Base-by-base conservation (phyloP, 2,888 invertebrate genomes). In the Ischnus inquisitorius region DNA sequence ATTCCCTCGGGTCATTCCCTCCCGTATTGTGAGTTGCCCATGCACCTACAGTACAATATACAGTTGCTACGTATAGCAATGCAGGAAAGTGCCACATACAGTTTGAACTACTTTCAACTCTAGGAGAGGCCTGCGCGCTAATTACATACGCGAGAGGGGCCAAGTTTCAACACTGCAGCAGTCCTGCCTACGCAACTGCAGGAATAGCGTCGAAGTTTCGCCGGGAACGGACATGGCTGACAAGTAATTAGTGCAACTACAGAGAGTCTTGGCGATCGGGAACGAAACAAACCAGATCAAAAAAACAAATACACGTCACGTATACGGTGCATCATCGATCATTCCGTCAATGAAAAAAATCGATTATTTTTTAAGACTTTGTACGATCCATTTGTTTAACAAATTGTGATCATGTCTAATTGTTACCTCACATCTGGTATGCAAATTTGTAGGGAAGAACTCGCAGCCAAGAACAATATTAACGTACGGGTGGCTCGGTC, bases 61-160 rank as follows among this genome's bases (percentile, higher is more conserved):
- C 46, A 46, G 46, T 46, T 46, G 0, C 25, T 25, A 5, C 19
- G 54, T n/a, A 54, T 22, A 22, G 46, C 34, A 16, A 16, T 39
- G 34, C 46, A 8, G 48, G 41, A n/a, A 12, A 12, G 48, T 14
- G 16, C 34, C 6, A 51, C 48, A 51, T 28, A 46, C 60, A 39
- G 48, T 34, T n/a, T 3, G 19, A 75, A 64, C 39, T 48, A 75
- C 74, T 75, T 75, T n/a, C 48, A 64, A 64, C 74, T 64, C 22
- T 48, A 51, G 5, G 8, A 34, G 5, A 48, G 19, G 41, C 41
- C 71, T 22, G 39, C 60, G 64, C 48, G 39, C 57, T 75, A 64
- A 75, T 75, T 64, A 75, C 74, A 48, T 22, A 75, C 39, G 28
- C 48, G 62, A 64, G 64, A 75, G 64, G 48, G 34, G 43, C 48